phyloP scores from a whole-genome alignment of 2,113 vertebrate genomes.

The Epinephelus moara region DNA sequence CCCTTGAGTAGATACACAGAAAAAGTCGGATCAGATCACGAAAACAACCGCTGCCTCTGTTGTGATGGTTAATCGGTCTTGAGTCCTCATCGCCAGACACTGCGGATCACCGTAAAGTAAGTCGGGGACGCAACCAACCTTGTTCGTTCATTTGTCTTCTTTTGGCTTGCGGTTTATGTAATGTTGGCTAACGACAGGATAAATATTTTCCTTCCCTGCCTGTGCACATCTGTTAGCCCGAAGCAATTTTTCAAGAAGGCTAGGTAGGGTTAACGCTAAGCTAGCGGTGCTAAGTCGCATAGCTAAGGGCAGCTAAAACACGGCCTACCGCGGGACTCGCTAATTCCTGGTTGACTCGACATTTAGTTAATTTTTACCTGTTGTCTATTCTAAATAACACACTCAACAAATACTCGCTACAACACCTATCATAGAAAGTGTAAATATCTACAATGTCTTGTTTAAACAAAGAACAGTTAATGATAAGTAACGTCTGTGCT shows the following conservation, averaged over 20 bases:
- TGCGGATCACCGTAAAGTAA: slow-evolving; percentile 76
- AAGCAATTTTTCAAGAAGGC: slow-evolving; percentile 39
- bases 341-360: slow-evolving; percentile 16
- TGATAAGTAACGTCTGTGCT: not conserved
- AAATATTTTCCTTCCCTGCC: slow-evolving; percentile 32
- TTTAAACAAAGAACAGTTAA: not conserved
- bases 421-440: rapidly evolving
- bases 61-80: slow-evolving; percentile 58
- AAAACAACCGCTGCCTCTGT: slow-evolving; percentile 50
- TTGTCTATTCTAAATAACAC: rapidly evolving
- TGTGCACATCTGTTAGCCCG: slow-evolving; percentile 60
- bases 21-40: slow-evolving; percentile 43
- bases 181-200: slow-evolving; percentile 41
- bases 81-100: slow-evolving; percentile 60
- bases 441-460: rapidly evolving
- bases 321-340: slow-evolving; percentile 58
- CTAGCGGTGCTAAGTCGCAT: slow-evolving; percentile 54
- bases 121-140: slow-evolving; percentile 33
- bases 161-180: slow-evolving; percentile 40
- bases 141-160: slow-evolving; percentile 11
- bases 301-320: slow-evolving; percentile 55
- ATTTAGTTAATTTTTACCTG: not conserved
- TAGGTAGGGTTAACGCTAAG: slow-evolving; percentile 46
- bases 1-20: slow-evolving; percentile 68
- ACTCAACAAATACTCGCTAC: rapidly evolving